These are phyloP conservation scores for Perccottus glenii DNA, from an alignment of 2,113 vertebrate genomes.

Conservation along the genomic window DNA sequence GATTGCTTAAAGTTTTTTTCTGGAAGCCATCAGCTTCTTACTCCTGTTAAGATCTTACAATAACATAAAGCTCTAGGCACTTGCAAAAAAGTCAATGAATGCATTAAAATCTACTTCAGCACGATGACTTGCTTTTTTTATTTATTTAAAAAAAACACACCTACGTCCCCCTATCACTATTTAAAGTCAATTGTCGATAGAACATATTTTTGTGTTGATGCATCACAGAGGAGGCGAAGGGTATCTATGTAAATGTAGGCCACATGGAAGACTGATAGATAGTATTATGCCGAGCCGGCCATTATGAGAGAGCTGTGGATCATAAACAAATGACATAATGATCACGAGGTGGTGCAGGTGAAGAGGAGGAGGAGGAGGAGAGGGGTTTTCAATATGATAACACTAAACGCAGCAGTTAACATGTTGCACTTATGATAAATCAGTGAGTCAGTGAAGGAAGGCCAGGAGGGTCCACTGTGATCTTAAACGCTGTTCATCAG, in stretches of 20 bases:
- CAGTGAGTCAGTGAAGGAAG: conserved; percentile 33
- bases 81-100: conserved; percentile 27
- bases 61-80: conserved; percentile 22
- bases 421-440: conserved; percentile 53
- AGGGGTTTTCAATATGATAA: conserved; percentile 55
- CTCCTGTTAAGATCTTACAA: conserved; percentile 12
- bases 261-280: conserved; percentile 69
- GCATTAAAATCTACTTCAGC: conserved; percentile 45
- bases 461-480: conserved; percentile 28
- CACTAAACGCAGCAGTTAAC: conserved; percentile 58
- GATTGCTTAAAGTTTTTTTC: conserved; percentile 28
- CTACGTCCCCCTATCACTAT: conserved; percentile 35
- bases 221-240: conserved; percentile 42
- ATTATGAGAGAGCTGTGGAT: conserved; percentile 66
- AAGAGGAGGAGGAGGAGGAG: conserved; percentile 44
- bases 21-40: conserved; percentile 20
- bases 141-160: conserved; percentile 39
- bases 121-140: conserved; percentile 20
- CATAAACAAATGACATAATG: conserved; percentile 74
- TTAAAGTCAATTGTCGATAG: conserved; percentile 66
- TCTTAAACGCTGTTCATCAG: conserved; percentile 25
- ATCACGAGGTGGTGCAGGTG: conserved; percentile 56
- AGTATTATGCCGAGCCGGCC: conserved; percentile 61
- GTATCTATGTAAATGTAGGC: conserved; percentile 54
- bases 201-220: conserved; percentile 59